Evolutionary conservation across 1,140 invertebrate species (phyloP).

Genomic region (Cotesia glomerata): DNA sequence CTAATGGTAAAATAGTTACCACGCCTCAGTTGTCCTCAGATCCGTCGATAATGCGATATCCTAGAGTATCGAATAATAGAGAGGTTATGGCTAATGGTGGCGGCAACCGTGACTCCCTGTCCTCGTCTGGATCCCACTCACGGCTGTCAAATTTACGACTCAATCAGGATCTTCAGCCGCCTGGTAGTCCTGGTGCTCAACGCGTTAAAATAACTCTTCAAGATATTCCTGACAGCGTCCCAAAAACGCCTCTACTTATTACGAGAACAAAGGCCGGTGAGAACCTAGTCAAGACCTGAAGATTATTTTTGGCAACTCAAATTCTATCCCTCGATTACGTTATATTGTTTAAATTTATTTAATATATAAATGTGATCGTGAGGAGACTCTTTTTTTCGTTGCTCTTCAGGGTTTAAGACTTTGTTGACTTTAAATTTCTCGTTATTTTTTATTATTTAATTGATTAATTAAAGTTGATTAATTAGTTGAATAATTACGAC

Average conservation of each 20-base stretch:
- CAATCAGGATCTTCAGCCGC: conserved; percentile 38
- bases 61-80: conserved; percentile 8
- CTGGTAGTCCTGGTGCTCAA: conserved; percentile 55
- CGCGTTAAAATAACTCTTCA: conserved; percentile 60
- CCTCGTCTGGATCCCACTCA: conserved; percentile 25
- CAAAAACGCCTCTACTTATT: conserved; percentile 60
- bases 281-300: conserved; percentile 59
- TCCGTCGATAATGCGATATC: background rate
- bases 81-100: conserved; percentile 17
- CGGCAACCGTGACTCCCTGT: conserved; percentile 28
- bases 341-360: too few relatives aligned
- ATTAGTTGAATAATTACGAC: too few relatives aligned
- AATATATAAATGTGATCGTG: too few relatives aligned
- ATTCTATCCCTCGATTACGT: too few relatives aligned
- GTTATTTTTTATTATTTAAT: background rate
- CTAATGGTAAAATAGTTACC: conserved; percentile 11
- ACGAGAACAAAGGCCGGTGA: conserved; percentile 55
- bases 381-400: too few relatives aligned
- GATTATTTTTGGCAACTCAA: background rate
- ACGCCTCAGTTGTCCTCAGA: background rate
- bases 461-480: background rate
- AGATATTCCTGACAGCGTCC: conserved; percentile 60
- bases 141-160: conserved; percentile 13
- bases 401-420: too few relatives aligned
- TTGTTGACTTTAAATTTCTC: background rate